These are phyloP conservation scores for Arctia plantaginis DNA, from an alignment of 2,888 invertebrate genomes.

Conservation along the genomic window DNA sequence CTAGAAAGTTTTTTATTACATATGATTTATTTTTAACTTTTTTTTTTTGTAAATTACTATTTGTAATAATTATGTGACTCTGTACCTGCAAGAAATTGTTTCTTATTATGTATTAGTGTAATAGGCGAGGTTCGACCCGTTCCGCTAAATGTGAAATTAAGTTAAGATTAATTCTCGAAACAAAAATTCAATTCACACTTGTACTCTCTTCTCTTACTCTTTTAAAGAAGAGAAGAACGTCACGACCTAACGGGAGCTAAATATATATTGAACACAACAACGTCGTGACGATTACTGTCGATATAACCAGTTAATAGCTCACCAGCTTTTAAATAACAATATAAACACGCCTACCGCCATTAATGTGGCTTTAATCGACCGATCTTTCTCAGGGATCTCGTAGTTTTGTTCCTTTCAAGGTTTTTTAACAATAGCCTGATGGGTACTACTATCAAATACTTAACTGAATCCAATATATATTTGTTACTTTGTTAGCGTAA, in stretches of 20 bases:
- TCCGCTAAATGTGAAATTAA: neutral
- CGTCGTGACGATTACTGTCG: slow-evolving; percentile 72
- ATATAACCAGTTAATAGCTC: slow-evolving; percentile 71
- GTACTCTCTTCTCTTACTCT: neutral
- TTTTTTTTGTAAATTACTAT: too few relatives aligned
- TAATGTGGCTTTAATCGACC: slow-evolving; percentile 68
- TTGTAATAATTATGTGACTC: neutral
- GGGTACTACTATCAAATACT: slow-evolving; percentile 32
- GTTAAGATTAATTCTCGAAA: neutral
- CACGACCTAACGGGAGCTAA: slow-evolving; percentile 40
- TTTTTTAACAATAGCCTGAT: slow-evolving; percentile 46
- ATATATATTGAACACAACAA: slow-evolving; percentile 25
- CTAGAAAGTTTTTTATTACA: neutral
- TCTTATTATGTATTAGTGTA: neutral
- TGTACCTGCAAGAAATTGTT: neutral
- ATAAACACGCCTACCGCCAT: slow-evolving; percentile 74
- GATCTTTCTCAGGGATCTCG: slow-evolving; percentile 80
- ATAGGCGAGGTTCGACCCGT: neutral
- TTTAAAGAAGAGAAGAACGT: neutral
- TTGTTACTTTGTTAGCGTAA: slow-evolving; percentile 21
- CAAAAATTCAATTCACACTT: neutral
- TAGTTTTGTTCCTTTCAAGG: slow-evolving; percentile 70
- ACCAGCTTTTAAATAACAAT: slow-evolving; percentile 81
- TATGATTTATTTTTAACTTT: neutral
- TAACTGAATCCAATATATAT: slow-evolving; percentile 24